Evolutionary conservation across 2,888 invertebrate genomes (phyloP), one percentile per base, ranked within the genome.

Genomic region (Chironomus tentans): DNA sequence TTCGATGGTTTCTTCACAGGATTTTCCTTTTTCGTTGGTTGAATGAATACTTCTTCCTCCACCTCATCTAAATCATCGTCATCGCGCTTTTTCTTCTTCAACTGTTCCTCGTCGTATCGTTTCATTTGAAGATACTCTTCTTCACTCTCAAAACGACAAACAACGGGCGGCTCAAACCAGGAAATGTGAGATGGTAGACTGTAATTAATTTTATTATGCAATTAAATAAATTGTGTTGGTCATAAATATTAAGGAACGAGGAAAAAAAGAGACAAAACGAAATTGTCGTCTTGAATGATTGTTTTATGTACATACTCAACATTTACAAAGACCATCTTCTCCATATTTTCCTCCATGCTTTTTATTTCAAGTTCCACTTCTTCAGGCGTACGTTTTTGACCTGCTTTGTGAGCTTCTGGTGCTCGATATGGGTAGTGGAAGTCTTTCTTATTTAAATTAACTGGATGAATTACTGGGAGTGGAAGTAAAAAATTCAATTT

Each of bases 321-420:
- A 28, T 88, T 89, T 13, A 94, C 87, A 6, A 89, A 83, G 0
- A 90, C 89, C 21, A 94, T 84, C 78, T 90, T 90, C 79, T 93
- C 91, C 80, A 93, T 87, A 71, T 91, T 91, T 2, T 87, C 85
- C 79, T 94, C 93, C 24, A 90, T 87, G 79, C 86, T 87, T 80
- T 90, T 91, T 81, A 92, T 88, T 81, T 93, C 93, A 0, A 89
- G 89, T 80, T 94, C 94, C 24, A 93, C 90, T 80, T 93, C 91
- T 83, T 93, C 93, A 0, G 93, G 92, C 22, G 89, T 86, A 68
- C 91, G 86, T 4, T 89, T 88, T 3, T 89, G 87, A 0, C 90
- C 90, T 0, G 89, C 87, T 2, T 89, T 86, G 0, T 88, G 87
- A 0, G 89, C 88, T 0, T 88, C 87, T 0, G 92, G 91, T 0